These are phyloP conservation scores for Cyclophora albipunctata DNA, from an alignment of 2,888 invertebrate species.

Conservation along the genomic window DNA sequence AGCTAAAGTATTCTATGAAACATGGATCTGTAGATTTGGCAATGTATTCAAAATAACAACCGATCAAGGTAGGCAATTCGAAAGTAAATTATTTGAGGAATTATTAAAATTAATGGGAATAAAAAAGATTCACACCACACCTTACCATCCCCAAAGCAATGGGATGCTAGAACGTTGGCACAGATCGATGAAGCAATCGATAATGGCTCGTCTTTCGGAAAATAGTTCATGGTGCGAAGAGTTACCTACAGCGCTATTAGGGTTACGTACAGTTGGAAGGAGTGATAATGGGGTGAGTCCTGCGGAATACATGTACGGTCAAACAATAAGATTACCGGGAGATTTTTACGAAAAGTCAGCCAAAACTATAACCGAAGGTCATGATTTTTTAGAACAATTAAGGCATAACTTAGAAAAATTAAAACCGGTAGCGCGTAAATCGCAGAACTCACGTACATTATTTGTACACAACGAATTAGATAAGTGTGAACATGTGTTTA, in stretches of 20 bases:
- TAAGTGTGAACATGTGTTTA: slow-evolving; percentile 8
- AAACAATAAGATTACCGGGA: slow-evolving; percentile 2
- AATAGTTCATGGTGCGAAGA: too few species aligned
- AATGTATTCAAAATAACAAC: too few species aligned
- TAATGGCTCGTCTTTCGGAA: not conserved
- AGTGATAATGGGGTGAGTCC: slow-evolving; percentile 5
- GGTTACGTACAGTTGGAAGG: slow-evolving; percentile 5
- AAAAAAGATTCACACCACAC: slow-evolving; percentile 1
- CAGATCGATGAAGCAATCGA: slow-evolving; percentile 1
- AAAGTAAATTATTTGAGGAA: not conserved
- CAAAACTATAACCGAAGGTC: not conserved
- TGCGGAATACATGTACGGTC: slow-evolving; percentile 8
- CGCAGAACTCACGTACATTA: not conserved
- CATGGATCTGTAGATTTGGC: too few species aligned
- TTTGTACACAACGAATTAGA: slow-evolving; percentile 7
- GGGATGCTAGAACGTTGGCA: slow-evolving; percentile 8
- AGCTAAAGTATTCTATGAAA: too few species aligned
- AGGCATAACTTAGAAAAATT: not conserved
- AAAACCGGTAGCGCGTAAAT: not conserved
- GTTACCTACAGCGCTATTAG: slow-evolving; percentile 3
- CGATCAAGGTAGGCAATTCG: too few species aligned
- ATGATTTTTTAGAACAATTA: not conserved
- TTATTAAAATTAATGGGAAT: not conserved
- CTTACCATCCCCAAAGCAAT: slow-evolving; percentile 5
- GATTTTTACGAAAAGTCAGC: slow-evolving; percentile 4